Base-by-base conservation (phyloP, 2,797 vertebrate species). In the Scomberomorus guttatus region DNA sequence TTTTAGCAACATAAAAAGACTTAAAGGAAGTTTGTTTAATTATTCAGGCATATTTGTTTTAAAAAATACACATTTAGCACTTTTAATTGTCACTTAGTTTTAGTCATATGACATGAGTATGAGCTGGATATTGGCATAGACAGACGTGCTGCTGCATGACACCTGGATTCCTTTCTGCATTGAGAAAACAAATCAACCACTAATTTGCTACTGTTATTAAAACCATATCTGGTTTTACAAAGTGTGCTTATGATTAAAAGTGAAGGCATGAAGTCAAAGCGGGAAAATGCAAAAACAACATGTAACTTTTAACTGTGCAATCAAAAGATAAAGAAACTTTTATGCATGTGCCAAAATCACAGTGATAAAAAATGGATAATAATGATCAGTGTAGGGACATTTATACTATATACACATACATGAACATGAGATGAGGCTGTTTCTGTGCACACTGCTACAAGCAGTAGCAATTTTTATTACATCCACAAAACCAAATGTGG, bases 141-240 rank as follows among this genome's bases (percentile, higher is more conserved):
- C 11, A 32, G 34, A 46, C 20, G 3, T 34, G 75, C 39, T 39
- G 27, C 55, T 44, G 22, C 27, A 1, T 12, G 25, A 70, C 20
- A 29, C 48, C 62, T 11, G 46, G 22, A 73, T 62, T 56, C 15
- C 24, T 55, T 24, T 59, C 42, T 44, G 34, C 34, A 37, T 10
- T 11, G 3, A 46, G 13, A 20, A 67, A 82, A 71, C 13, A 18
- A 22, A 77, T 78, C 70, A 62, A 22, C 0, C 2, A 32, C 29
- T 32, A 5, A 32, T 6, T 32, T 32, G 29, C 29, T 32, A 32
- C 29, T 12, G 29, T 11, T 44, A 54, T 52, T 17, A n/a, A 66
- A 73, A 70, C 52, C 64, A 71, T 59, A 75, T 29, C 34, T 59
- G 55, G 20, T 46, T 75, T 50, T 6, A 32, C 29, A 0, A 24